These are phyloP conservation scores for Drosophila setosimentum DNA, from an alignment of 2,888 invertebrate species.

Conservation along the genomic window DNA sequence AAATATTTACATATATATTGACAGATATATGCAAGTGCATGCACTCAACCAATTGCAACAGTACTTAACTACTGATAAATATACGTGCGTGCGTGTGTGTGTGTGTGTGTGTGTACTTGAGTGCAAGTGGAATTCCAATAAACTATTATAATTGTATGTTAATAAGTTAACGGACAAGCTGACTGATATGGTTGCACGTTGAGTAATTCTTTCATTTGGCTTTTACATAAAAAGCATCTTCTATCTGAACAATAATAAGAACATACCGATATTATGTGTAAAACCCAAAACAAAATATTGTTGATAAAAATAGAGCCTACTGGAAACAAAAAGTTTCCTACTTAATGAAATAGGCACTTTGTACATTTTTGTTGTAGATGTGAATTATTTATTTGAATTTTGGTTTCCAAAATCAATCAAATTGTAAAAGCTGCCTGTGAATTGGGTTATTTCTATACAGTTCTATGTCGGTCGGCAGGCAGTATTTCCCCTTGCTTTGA, in stretches of 20 bases:
- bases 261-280: not conserved
- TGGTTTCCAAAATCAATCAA: not conserved
- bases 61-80: not conserved
- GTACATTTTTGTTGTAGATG: not conserved
- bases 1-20: not conserved
- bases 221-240: not conserved
- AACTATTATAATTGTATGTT: slow-evolving; percentile 8
- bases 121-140: slow-evolving; percentile 17
- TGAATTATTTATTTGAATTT: not conserved
- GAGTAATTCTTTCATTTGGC: not conserved
- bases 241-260: not conserved
- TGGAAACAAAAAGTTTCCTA: not conserved
- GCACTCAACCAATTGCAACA: slow-evolving; percentile 2
- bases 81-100: not conserved
- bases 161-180: slow-evolving; percentile 11
- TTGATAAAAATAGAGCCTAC: not conserved
- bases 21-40: not conserved
- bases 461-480: too few relatives aligned
- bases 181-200: not conserved
- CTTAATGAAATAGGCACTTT: not conserved
- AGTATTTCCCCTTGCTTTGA: not conserved
- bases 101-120: not conserved
- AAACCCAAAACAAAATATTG: not conserved
- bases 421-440: not conserved
- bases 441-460: not conserved